Conservation (phyloP, 2,888 invertebrate genomes). For the Odiellus spinosus region DNA sequence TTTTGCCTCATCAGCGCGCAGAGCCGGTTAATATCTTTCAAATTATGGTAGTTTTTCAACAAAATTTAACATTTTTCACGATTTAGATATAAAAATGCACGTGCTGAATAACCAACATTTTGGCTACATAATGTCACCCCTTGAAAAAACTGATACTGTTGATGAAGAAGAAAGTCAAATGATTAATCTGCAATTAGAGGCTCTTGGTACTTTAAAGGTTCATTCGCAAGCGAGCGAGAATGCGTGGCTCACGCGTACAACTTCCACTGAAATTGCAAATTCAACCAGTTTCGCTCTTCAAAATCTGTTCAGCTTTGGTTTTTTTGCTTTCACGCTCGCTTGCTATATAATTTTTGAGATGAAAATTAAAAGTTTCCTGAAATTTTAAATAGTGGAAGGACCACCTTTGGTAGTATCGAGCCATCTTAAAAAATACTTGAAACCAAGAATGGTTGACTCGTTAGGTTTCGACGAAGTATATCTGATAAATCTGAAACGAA, state of each 20-base stretch:
- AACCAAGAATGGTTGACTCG: constrained; percentile 38
- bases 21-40: constrained; percentile 34
- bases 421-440: constrained; percentile 27
- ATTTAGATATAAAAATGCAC: constrained; percentile 44
- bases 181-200: constrained; percentile 55
- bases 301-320: too few species aligned
- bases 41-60: too few species aligned
- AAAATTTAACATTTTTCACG: not conserved
- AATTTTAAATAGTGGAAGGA: constrained; percentile 25
- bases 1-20: constrained; percentile 67
- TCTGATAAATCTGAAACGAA: constrained; percentile 76
- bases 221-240: too few species aligned
- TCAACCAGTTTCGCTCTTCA: too few species aligned
- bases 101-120: constrained; percentile 65
- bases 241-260: not conserved
- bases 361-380: not conserved
- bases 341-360: not conserved
- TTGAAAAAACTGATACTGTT: constrained; percentile 49
- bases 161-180: constrained; percentile 52
- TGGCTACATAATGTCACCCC: constrained; percentile 66
- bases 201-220: constrained; percentile 39
- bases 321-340: not conserved
- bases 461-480: constrained; percentile 63
- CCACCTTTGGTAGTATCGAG: constrained; percentile 27
- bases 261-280: too few species aligned